Percentiles rank a stretch among this genome's conserved stretches.
phyloP scores from a whole-genome alignment of 2,888 invertebrate species.

The Eueremaeus valkanovi region DNA sequence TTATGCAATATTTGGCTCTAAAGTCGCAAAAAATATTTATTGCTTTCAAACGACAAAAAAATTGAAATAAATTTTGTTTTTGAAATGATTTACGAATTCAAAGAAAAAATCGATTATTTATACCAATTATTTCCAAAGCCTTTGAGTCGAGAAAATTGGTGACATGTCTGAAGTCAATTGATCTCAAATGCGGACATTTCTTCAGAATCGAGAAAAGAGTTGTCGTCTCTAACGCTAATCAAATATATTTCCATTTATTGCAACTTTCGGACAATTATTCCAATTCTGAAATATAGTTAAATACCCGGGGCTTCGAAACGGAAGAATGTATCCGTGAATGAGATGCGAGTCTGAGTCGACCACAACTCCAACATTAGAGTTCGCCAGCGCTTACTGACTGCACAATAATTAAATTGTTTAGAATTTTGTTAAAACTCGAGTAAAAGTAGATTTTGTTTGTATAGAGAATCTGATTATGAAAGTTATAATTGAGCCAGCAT shows the following conservation, averaged over 20 bases:
- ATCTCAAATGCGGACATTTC: conserved; percentile 44
- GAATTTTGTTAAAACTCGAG: too few relatives aligned
- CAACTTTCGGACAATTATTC: background rate
- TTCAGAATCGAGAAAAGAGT: conserved; percentile 44
- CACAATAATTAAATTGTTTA: too few relatives aligned
- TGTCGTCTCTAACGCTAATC: conserved; percentile 43
- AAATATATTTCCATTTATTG: background rate
- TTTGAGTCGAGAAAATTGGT: conserved; percentile 44
- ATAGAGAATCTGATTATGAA: too few relatives aligned
- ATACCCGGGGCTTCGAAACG: conserved; percentile 43
- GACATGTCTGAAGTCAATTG: conserved; percentile 43
- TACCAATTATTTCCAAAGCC: conserved; percentile 46
- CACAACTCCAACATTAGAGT: conserved; percentile 42
- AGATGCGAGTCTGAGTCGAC: conserved; percentile 41
- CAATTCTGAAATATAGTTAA: background rate
- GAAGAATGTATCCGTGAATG: conserved; percentile 43
- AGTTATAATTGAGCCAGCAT: too few relatives aligned
- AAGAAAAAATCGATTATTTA: too few relatives aligned
- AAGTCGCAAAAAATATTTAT: too few relatives aligned
- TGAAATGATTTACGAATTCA: too few relatives aligned
- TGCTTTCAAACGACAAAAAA: background rate
- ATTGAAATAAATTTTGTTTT: background rate
- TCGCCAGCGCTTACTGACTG: conserved; percentile 46
- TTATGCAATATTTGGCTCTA: too few relatives aligned
- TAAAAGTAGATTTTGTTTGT: too few relatives aligned